phyloP scores from a whole-genome alignment of 2,888 invertebrate species.

The Nomada ruficornis region DNA sequence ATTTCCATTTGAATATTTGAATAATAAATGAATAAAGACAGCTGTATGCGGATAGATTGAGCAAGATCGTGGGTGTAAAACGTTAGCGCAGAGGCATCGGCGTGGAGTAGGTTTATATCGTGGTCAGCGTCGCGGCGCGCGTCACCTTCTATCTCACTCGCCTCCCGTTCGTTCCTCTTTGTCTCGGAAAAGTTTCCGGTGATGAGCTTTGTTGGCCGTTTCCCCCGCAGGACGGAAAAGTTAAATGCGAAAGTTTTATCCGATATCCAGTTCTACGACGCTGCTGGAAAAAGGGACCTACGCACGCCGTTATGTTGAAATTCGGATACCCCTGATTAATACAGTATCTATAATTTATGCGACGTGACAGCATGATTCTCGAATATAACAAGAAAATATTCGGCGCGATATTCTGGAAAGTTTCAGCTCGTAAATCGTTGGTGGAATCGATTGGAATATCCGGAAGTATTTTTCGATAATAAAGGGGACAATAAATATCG shows the following conservation, averaged over 20 bases:
- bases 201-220: conserved; percentile 84
- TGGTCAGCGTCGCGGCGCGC: conserved; percentile 67
- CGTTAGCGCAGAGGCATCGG: conserved; percentile 21
- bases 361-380: no score
- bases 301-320: conserved; percentile 63
- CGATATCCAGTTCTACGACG: conserved; percentile 78
- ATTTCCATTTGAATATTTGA: conserved; percentile 1
- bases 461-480: neutral
- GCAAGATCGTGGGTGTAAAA: conserved; percentile 36
- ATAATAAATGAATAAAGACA: conserved; percentile 23
- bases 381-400: neutral
- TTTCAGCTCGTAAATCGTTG: neutral
- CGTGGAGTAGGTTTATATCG: conserved; percentile 52
- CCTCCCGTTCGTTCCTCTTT: conserved; percentile 73
- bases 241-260: conserved; percentile 83
- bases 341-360: conserved; percentile 25
- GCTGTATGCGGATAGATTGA: conserved; percentile 31
- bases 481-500: neutral
- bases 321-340: conserved; percentile 51
- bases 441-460: neutral
- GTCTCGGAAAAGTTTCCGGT: conserved; percentile 82
- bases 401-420: neutral
- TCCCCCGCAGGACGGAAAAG: conserved; percentile 82
- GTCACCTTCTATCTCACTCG: conserved; percentile 55
- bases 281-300: conserved; percentile 74